phyloP scores from a whole-genome alignment of 2,113 vertebrate species.

The Neogale vison region DNA sequence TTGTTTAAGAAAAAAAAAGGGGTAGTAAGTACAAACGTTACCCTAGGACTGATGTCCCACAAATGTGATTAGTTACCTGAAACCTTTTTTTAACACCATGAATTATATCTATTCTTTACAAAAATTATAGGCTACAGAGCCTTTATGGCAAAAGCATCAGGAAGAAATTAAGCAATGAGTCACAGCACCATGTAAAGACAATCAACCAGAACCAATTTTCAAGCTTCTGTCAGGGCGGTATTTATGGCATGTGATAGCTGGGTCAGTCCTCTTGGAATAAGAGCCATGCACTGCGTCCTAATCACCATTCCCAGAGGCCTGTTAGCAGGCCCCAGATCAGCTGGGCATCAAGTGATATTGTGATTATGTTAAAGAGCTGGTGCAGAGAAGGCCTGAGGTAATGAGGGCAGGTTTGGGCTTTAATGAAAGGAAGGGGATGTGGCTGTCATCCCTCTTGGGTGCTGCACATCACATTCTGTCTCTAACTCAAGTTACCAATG shows the following conservation, averaged over 20 bases:
- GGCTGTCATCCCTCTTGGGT: not conserved
- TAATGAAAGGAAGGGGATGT: not conserved
- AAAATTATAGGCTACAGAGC: conserved; percentile 40
- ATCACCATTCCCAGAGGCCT: conserved; percentile 33
- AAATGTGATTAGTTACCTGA: conserved; percentile 45
- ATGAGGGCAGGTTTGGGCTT: not conserved
- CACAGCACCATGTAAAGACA: conserved; percentile 4
- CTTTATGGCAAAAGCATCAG: conserved; percentile 40
- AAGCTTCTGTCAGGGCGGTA: not conserved
- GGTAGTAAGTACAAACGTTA: not conserved
- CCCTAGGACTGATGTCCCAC: not conserved
- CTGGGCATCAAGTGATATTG: not conserved
- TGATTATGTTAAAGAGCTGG: not conserved
- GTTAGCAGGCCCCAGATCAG: conserved; percentile 16
- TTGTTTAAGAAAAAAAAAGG: not conserved
- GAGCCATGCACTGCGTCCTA: conserved; percentile 6
- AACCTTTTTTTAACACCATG: conserved; percentile 22
- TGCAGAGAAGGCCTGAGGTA: not conserved
- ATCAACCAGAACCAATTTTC: conserved; percentile 49
- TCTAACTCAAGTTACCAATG: conserved; percentile 4
- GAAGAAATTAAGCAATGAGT: conserved; percentile 61
- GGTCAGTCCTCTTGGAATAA: conserved; percentile 40
- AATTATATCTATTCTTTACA: conserved; percentile 42
- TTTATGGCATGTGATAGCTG: conserved; percentile 16
- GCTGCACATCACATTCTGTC: not conserved